phyloP scores from a whole-genome alignment of 2,888 invertebrate species.

The Lasiommata megera region DNA sequence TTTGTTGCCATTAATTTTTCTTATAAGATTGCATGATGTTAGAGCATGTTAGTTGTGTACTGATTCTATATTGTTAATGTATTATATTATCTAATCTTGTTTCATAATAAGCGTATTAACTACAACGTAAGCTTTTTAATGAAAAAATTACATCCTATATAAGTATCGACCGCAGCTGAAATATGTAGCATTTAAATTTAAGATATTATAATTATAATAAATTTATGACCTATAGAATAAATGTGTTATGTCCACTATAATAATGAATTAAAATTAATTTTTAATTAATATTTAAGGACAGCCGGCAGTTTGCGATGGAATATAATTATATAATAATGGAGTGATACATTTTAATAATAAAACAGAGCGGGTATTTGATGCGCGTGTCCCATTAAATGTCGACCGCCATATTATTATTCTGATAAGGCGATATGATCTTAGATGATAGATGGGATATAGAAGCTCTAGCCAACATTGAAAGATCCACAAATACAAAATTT shows the following conservation, averaged over 20 bases:
- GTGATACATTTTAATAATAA: conserved; percentile 27
- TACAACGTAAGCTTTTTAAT: too few species aligned
- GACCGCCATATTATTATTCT: conserved; percentile 29
- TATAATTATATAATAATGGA: conserved; percentile 18
- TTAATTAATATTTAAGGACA: conserved; percentile 10
- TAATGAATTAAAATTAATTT: background rate
- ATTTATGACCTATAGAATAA: background rate
- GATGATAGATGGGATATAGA: background rate
- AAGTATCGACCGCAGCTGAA: too few species aligned
- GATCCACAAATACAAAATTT: too few species aligned
- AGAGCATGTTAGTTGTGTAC: too few species aligned
- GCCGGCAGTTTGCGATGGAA: background rate
- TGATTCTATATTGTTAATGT: too few species aligned
- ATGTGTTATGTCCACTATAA: background rate
- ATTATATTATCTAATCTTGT: too few species aligned
- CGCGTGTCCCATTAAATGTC: conserved; percentile 22
- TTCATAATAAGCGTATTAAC: too few species aligned
- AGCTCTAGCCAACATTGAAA: too few species aligned
- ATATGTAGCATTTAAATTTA: background rate
- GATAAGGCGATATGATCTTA: background rate
- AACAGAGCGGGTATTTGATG: conserved; percentile 23
- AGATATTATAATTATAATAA: background rate
- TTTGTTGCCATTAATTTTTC: too few species aligned
- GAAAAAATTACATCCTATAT: too few species aligned
- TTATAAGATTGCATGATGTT: too few species aligned